phyloP scores from a whole-genome alignment of 2,888 invertebrate species.

The Nemoura dubitans region DNA sequence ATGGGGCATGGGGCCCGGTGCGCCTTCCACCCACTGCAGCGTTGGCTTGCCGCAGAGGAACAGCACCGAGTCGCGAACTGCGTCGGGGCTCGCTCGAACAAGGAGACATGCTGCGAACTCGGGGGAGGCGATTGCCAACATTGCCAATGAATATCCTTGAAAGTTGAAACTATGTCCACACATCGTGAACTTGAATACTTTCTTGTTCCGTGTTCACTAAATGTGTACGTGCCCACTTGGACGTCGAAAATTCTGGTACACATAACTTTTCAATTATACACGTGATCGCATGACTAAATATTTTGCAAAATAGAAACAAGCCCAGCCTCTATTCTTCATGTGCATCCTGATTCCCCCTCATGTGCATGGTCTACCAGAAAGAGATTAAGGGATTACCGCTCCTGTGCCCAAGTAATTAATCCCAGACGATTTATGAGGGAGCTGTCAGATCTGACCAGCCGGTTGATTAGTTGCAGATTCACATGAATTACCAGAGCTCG shows the following conservation, averaged over 20 bases:
- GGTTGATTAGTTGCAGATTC: constrained; percentile 24
- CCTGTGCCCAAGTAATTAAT: constrained; percentile 17
- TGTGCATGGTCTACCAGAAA: background rate
- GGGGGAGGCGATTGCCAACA: background rate
- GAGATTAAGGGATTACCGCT: constrained; percentile 4
- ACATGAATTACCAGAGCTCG: constrained; percentile 29
- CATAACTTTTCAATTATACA: background rate
- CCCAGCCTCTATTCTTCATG: background rate
- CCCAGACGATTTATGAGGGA: constrained; percentile 25
- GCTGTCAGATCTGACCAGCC: constrained; percentile 30
- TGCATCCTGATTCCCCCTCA: background rate
- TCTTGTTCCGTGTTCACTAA: no score
- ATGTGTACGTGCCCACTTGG: background rate
- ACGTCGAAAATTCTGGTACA: background rate
- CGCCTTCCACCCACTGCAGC: constrained; percentile 27
- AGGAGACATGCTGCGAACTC: background rate
- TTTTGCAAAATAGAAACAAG: background rate
- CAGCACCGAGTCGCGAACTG: background rate
- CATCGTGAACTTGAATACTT: no score
- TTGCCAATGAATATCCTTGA: background rate
- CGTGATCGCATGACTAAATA: background rate
- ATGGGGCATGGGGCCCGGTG: background rate
- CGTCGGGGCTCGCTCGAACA: background rate
- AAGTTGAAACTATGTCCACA: no score
- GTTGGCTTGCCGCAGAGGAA: background rate